phyloP scores from a whole-genome alignment of 2,797 vertebrate species.

The Synanceia verrucosa region DNA sequence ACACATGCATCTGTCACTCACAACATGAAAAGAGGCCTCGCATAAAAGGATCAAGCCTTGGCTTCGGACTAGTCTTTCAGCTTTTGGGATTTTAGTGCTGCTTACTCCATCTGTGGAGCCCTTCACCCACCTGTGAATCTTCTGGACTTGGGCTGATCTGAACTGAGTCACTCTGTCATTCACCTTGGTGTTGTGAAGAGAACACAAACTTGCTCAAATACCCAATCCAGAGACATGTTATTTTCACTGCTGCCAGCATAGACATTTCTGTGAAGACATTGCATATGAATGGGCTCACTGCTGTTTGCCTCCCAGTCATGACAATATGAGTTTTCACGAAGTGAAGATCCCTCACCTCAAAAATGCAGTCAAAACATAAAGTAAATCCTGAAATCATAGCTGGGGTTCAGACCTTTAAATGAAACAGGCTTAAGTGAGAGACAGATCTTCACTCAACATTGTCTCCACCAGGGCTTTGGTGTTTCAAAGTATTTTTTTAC shows the following conservation, averaged over 20 bases:
- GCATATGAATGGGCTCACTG: slow-evolving; percentile 47
- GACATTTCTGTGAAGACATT: slow-evolving; percentile 19
- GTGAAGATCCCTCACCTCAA: slow-evolving; percentile 17
- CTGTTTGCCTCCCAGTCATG: slow-evolving; percentile 45
- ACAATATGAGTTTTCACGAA: slow-evolving; percentile 38
- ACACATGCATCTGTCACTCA: slow-evolving; percentile 32
- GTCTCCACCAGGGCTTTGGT: neutral
- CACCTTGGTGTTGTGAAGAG: slow-evolving; percentile 39
- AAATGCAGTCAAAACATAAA: slow-evolving; percentile 4
- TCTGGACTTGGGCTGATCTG: slow-evolving; percentile 30
- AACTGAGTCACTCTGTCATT: slow-evolving; percentile 33
- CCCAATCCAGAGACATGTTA: slow-evolving; percentile 6
- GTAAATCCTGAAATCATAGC: neutral
- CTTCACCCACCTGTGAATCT: slow-evolving; percentile 50
- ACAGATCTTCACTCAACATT: neutral
- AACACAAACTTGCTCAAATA: slow-evolving; percentile 19
- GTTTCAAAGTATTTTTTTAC: neutral
- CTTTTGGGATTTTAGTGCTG: slow-evolving; percentile 33
- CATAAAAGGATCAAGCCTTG: slow-evolving; percentile 53
- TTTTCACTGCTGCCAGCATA: slow-evolving; percentile 32
- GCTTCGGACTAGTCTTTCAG: slow-evolving; percentile 33
- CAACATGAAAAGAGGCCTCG: slow-evolving; percentile 44
- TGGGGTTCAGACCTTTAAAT: neutral
- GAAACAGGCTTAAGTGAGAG: neutral
- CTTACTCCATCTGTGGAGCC: slow-evolving; percentile 23